Conservation (phyloP, 37 sponge, comb jelly and placozoan genomes). For the Eunapius fragilis region DNA sequence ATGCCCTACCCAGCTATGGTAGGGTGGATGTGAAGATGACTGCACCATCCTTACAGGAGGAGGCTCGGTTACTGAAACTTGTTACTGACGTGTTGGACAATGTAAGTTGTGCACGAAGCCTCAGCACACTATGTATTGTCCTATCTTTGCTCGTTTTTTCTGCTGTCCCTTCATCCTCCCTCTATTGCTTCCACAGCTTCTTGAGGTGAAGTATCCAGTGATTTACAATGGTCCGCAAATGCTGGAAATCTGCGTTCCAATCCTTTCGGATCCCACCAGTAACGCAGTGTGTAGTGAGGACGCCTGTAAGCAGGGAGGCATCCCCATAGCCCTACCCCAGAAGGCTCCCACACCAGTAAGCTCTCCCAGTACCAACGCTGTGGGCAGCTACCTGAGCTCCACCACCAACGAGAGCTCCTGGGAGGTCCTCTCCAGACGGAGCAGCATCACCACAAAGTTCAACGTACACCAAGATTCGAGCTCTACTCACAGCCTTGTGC, state of each 20-base stretch:
- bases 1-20: constrained; percentile 36
- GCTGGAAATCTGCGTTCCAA: no score
- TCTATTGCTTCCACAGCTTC: no score
- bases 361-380: not conserved
- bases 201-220: no score
- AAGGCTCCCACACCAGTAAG: no score
- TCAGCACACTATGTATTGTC: no score
- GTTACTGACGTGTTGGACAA: constrained; percentile 43
- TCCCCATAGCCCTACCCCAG: no score
- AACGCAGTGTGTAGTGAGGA: no score
- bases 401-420: constrained; percentile 16
- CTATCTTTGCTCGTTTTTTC: not conserved
- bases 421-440: constrained; percentile 32
- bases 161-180: not conserved
- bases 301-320: no score
- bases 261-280: no score
- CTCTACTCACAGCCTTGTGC: constrained; percentile 33
- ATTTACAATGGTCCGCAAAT: no score
- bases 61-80: constrained; percentile 29
- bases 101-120: constrained; percentile 17
- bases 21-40: constrained; percentile 44
- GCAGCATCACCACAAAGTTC: constrained; percentile 22
- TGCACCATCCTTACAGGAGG: constrained; percentile 2
- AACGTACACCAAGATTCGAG: constrained; percentile 14
- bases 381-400: no score